Evolutionary conservation across 1,140 invertebrate genomes (phyloP).

Genomic region (Triops cancriformis): DNA sequence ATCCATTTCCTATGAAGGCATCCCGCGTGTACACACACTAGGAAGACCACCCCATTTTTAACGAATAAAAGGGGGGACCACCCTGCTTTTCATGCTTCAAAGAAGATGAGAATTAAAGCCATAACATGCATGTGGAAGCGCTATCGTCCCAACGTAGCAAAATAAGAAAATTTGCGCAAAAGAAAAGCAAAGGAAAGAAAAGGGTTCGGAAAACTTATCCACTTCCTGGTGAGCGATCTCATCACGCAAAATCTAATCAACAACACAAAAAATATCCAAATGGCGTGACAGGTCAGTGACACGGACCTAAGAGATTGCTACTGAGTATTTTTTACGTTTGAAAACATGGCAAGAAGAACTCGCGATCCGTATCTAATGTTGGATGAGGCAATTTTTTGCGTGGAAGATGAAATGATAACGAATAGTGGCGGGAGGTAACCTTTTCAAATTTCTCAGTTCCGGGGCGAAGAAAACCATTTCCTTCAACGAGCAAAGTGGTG

Average conservation of each 20-base stretch:
- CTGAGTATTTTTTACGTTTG: background rate
- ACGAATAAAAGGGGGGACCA: too few relatives aligned
- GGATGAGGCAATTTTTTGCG: background rate
- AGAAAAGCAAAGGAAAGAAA: background rate
- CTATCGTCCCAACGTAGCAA: background rate
- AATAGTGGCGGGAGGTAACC: background rate
- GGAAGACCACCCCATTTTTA: too few relatives aligned
- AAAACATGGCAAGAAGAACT: background rate
- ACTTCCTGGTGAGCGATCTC: background rate
- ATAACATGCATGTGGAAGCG: background rate
- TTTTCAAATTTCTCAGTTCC: background rate
- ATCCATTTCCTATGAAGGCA: too few relatives aligned
- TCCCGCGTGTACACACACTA: too few relatives aligned
- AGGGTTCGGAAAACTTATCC: background rate
- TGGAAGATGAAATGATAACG: background rate
- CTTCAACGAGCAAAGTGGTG: background rate
- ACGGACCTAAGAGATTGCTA: background rate
- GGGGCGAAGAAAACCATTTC: background rate
- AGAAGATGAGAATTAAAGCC: background rate
- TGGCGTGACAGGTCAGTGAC: constrained; percentile 3
- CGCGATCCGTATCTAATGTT: background rate
- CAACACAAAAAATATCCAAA: background rate
- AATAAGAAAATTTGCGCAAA: background rate
- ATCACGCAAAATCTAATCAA: background rate
- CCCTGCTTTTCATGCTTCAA: background rate